Conservation (phyloP, 2,888 invertebrate species). For the Diarsia rubi region DNA sequence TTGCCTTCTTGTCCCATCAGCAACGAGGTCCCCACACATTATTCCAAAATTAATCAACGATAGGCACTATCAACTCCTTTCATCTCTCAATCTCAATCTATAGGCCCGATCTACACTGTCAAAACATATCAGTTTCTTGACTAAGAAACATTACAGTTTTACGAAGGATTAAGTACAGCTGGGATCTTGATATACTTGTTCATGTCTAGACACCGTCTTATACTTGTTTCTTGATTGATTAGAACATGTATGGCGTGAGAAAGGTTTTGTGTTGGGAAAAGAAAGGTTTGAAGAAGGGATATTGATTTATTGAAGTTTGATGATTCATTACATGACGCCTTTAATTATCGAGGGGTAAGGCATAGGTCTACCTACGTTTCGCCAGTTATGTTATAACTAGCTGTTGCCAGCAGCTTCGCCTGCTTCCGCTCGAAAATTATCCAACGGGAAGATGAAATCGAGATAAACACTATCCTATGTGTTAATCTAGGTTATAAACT, state of each 20-base stretch:
- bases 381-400: too few species aligned
- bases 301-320: conserved; percentile 10
- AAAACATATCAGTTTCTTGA: conserved; percentile 14
- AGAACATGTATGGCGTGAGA: conserved; percentile 14
- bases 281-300: not conserved
- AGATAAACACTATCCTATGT: too few species aligned
- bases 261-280: not conserved
- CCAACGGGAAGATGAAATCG: too few species aligned
- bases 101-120: conserved; percentile 23
- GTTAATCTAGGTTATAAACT: too few species aligned
- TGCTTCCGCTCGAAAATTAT: too few species aligned
- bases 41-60: conserved; percentile 1
- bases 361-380: too few species aligned
- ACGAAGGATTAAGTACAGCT: conserved; percentile 21
- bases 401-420: too few species aligned
- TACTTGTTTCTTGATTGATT: conserved; percentile 51
- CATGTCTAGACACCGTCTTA: conserved; percentile 34
- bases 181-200: conserved; percentile 45
- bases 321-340: not conserved
- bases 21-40: not conserved
- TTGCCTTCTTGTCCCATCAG: not conserved
- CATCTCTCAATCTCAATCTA: conserved; percentile 4
- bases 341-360: too few species aligned
- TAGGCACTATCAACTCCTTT: not conserved
- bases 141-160: conserved; percentile 41